These are phyloP conservation scores for Helicoverpa zea DNA, from an alignment of 1,140 invertebrate genomes.

Conservation along the genomic window DNA sequence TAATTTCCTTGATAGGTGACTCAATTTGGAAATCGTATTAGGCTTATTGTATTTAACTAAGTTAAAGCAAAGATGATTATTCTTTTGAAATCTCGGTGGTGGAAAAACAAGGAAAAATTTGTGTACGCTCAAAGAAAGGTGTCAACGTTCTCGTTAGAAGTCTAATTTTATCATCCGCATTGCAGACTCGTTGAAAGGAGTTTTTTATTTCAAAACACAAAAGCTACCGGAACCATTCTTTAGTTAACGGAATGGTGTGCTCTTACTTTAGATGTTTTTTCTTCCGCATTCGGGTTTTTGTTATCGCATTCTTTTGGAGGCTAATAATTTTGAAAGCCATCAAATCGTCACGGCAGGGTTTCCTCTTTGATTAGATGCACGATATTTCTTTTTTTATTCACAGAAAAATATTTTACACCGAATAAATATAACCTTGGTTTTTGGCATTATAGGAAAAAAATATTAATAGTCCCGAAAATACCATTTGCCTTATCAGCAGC, in stretches of 20 bases:
- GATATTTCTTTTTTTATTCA: not conserved
- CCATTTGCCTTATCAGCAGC: no score
- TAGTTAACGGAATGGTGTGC: conserved; percentile 17
- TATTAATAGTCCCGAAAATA: not conserved
- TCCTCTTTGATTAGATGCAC: conserved; percentile 26
- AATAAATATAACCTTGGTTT: no score
- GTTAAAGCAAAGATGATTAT: not conserved
- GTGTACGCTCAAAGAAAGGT: not conserved
- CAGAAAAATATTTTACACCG: not conserved
- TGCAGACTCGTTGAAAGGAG: conserved; percentile 21
- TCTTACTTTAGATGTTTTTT: conserved; percentile 7
- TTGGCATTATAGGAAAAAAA: no score
- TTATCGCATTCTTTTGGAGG: not conserved
- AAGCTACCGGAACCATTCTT: conserved; percentile 10
- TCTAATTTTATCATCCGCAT: conserved; percentile 40
- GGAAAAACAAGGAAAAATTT: conserved; percentile 5
- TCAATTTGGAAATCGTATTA: not conserved
- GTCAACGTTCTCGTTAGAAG: conserved; percentile 26
- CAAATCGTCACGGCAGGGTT: conserved; percentile 30
- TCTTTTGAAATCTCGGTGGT: not conserved
- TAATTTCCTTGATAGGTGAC: not conserved
- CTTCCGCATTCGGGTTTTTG: not conserved
- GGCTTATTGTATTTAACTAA: no score
- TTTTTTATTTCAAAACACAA: conserved; percentile 40
- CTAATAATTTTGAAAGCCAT: conserved; percentile 18